Base-by-base conservation (phyloP, 2,113 vertebrate species). In the Plecotus auritus region DNA sequence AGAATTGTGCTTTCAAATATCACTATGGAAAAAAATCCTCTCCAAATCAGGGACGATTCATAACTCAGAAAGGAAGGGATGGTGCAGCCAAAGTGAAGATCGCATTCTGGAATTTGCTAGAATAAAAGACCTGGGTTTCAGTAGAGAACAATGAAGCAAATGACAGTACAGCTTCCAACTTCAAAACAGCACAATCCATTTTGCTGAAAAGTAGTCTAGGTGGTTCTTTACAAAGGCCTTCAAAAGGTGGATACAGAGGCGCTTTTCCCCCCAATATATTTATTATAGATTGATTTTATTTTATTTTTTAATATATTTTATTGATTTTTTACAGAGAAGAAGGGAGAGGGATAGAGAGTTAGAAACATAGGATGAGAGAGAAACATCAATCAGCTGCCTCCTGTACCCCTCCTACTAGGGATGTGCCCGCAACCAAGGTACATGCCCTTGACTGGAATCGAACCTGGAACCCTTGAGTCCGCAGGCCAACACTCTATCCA, bases 101-200 rank as follows among this genome's bases (percentile, higher is more conserved):
- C 23, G 4, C 37, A 85, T 85, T 87, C 59, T 77, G 72, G 94
- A 40, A 96, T 84, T 85, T 96, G 16, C 49, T 85, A 26, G 80
- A 93, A 74, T 74, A 78, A 95, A 92, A 90, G 78, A 74, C 22
- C 54, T 26, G 40, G 28, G 72, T 28, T 86, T 10, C 32, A n/a
- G 10, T 61, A 77, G n/a, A 67, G 23, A 85, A 92, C 54, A 91
- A 54, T 81, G 47, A 95, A 96, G 7, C 54, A 93, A 61, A 69
- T 23, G 13, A 83, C 40, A 88, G 91, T 87, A 90, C 1, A 96
- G 72, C 69, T 78, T 96, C 56, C 22, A 85, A 81, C 40, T 93
- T 92, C 69, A 82, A 94, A 95, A 90, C 69, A 82, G 94, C 18
- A 88, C 47, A 97, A 72, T 30, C 4, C 70, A 7, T 85, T 61